A percentile compares a stretch with the other conserved stretches of the same genome.
Evolutionary conservation across 2,113 vertebrate species (phyloP).

Genomic region (Scomber japonicus): DNA sequence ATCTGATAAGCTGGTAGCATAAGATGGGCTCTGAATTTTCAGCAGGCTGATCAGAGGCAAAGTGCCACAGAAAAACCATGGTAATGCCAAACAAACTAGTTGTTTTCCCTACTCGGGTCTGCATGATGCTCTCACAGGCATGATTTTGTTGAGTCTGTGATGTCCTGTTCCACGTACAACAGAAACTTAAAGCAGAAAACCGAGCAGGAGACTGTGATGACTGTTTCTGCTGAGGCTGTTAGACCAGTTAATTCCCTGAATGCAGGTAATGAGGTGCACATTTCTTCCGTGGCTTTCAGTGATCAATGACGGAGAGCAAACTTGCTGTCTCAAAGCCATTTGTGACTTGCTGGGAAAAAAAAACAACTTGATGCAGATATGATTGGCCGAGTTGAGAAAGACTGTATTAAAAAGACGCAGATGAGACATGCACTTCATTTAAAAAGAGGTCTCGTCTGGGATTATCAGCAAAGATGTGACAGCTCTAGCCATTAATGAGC

Average conservation of each 20-base stretch:
- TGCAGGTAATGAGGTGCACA: constrained; percentile 12
- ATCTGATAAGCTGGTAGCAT: constrained; percentile 43
- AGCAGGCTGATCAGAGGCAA: constrained; percentile 44
- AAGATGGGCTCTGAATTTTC: constrained; percentile 32
- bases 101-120: constrained; percentile 5
- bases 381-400: constrained; percentile 48
- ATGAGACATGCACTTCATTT: constrained; percentile 62
- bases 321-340: constrained; percentile 4
- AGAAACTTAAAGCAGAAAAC: constrained; percentile 12
- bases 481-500: constrained; percentile 66
- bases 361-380: constrained; percentile 21
- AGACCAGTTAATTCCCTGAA: constrained; percentile 21
- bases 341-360: constrained; percentile 23
- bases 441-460: constrained; percentile 52
- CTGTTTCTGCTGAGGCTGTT: neutral
- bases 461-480: constrained; percentile 58
- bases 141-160: constrained; percentile 1
- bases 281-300: constrained; percentile 34
- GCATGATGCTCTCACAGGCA: neutral
- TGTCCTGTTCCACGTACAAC: constrained; percentile 26
- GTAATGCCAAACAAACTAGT: constrained; percentile 10
- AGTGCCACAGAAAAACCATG: constrained; percentile 51
- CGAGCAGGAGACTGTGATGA: constrained; percentile 23
- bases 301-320: constrained; percentile 25
- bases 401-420: constrained; percentile 46